These are phyloP conservation scores for Drosophila gaucha DNA, from an alignment of 2,888 invertebrate species.

Conservation along the genomic window DNA sequence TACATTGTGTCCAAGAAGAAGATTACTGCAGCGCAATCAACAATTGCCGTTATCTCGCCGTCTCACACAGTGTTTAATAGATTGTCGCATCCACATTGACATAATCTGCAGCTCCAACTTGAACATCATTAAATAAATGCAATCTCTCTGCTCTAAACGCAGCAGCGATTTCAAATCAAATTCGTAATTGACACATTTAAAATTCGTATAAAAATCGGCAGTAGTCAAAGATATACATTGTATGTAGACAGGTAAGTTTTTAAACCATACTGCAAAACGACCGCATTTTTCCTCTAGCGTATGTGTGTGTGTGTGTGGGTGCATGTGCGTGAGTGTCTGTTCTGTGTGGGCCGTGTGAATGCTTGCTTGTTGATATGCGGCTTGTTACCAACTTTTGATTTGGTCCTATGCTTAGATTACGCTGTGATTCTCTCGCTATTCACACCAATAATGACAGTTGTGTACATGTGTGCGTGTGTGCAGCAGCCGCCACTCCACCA, in stretches of 20 bases:
- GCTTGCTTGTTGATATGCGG: constrained; percentile 58
- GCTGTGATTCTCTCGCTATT: constrained; percentile 15
- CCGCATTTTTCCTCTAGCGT: constrained; percentile 55
- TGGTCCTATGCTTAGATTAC: constrained; percentile 34
- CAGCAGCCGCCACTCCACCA: constrained; percentile 19
- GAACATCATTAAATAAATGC: constrained; percentile 24
- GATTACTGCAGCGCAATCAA: constrained; percentile 37
- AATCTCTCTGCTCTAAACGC: constrained; percentile 12
- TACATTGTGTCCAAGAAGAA: constrained; percentile 26
- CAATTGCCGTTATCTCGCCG: constrained; percentile 30
- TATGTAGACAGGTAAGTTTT: constrained; percentile 45
- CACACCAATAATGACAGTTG: constrained; percentile 12
- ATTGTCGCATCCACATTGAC: background rate
- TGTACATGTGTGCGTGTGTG: constrained; percentile 14
- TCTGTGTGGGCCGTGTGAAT: constrained; percentile 43
- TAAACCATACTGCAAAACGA: constrained; percentile 44
- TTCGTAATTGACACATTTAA: constrained; percentile 35
- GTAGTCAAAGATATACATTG: constrained; percentile 18
- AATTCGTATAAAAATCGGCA: constrained; percentile 14
- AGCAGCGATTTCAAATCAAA: constrained; percentile 10
- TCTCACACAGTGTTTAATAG: constrained; percentile 2
- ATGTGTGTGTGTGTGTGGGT: background rate
- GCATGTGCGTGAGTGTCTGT: constrained; percentile 5
- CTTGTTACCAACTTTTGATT: constrained; percentile 29
- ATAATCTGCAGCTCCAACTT: background rate